These are phyloP conservation scores for Rafetus swinhoei DNA, from an alignment of 2,113 vertebrate species.

Conservation along the genomic window DNA sequence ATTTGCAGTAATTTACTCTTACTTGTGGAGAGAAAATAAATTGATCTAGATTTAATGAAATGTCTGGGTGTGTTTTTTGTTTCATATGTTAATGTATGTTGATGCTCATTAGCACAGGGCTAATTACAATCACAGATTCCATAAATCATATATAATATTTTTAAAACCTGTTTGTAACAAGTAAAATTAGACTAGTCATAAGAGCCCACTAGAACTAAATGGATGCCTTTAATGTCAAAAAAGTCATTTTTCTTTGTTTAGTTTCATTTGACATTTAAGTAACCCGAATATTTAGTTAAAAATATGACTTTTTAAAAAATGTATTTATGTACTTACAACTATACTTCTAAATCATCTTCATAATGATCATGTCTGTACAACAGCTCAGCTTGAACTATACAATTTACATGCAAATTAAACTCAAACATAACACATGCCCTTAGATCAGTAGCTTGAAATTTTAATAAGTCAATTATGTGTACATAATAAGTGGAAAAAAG, in stretches of 20 bases:
- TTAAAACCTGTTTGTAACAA: background rate
- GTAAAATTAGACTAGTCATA: background rate
- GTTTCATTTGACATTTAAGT: background rate
- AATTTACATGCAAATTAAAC: conserved; percentile 33
- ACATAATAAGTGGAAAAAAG: background rate
- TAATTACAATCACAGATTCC: background rate
- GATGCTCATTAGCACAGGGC: background rate
- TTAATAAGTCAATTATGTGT: conserved; percentile 5
- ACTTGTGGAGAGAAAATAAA: background rate
- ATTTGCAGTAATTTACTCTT: background rate
- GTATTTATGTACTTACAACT: background rate
- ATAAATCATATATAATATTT: background rate
- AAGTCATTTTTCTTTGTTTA: background rate
- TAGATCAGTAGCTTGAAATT: conserved; percentile 2
- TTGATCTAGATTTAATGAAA: background rate
- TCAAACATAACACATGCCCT: background rate
- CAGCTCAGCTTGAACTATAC: background rate
- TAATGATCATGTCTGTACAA: background rate
- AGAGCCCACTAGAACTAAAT: background rate
- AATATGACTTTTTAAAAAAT: background rate
- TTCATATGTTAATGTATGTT: background rate
- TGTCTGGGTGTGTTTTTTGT: background rate
- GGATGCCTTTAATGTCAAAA: background rate
- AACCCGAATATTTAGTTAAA: background rate
- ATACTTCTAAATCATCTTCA: background rate